Evolutionary conservation across 2,888 invertebrate species (phyloP), one percentile per base, ranked within the genome.

Genomic region (Agriopis marginaria): DNA sequence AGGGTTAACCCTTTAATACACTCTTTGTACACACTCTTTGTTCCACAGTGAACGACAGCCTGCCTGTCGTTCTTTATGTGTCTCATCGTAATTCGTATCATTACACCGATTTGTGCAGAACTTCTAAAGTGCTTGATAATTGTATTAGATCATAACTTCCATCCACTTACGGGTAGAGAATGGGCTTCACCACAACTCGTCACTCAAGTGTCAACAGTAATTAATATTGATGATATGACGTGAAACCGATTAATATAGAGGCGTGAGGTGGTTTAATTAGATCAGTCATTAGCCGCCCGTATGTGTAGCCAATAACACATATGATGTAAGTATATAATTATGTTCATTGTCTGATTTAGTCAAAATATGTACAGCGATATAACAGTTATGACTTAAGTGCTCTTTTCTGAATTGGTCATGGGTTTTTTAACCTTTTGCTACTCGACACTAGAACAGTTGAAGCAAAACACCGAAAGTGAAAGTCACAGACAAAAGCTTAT

Each of bases 151-250:
- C 63, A 54, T 47, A 58, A 70, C 69, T 67, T 49, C 17, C 32
- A 62, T 63, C 60, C 51, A 59, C 45, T 64, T 73, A 54, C 68
- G 63, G 64, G 63, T 71, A 55, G 54, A 55, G 49, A 14, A 10
- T 40, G 60, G 44, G 17, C 42, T 61, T 47, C 39, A 39, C 66
- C 42, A 11, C 54, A 53, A 49, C 47, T 47, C 39, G 32, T 58
- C 14, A 58, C n/a, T 17, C 8, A 40, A 56, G 49, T 40, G 49
- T 54, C 32, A 50, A 40, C 17, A 60, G 62, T 63, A 67, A 70
- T 75, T 63, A 75, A 73, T 70, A 74, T 78, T 75, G 69, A 67
- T 59, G 69, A 67, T 59, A 17, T 9, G 17, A 72, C 53, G 61
- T 58, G 44, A 58, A 7, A 60, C 45, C 45, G 45, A 53, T 58